These are phyloP conservation scores for Philopedon plagiatum DNA, from an alignment of 2,888 invertebrate species.

Conservation along the genomic window DNA sequence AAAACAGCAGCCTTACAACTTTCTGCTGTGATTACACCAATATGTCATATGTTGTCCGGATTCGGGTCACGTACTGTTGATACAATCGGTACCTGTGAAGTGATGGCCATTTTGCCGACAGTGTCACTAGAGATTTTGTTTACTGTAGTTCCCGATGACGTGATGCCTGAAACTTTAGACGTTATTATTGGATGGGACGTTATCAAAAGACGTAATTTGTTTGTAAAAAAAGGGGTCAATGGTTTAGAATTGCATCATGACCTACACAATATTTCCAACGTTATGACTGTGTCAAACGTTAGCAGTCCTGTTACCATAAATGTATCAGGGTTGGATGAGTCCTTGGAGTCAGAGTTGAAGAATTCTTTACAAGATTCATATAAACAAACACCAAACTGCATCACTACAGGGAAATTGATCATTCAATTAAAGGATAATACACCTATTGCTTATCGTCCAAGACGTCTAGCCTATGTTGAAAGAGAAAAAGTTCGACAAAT, in stretches of 20 bases:
- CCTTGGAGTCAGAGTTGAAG: too few relatives aligned
- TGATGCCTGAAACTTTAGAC: constrained; percentile 40
- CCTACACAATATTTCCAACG: neutral
- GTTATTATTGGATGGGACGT: constrained; percentile 51
- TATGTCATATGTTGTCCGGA: neutral
- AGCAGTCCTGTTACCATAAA: too few relatives aligned
- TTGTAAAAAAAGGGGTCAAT: neutral
- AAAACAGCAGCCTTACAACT: constrained; percentile 31
- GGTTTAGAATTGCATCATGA: constrained; percentile 6
- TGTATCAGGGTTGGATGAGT: too few relatives aligned
- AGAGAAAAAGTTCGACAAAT: constrained; percentile 33
- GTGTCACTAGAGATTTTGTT: constrained; percentile 47
- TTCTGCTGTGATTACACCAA: constrained; percentile 11
- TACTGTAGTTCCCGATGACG: constrained; percentile 33
- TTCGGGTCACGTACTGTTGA: too few relatives aligned
- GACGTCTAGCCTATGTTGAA: constrained; percentile 43
- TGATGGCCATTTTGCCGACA: constrained; percentile 17
- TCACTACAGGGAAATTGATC: too few relatives aligned
- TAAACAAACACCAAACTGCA: too few relatives aligned
- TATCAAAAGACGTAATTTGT: constrained; percentile 27
- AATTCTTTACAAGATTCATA: too few relatives aligned
- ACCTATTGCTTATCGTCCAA: neutral
- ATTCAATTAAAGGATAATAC: too few relatives aligned
- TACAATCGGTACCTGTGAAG: constrained; percentile 29
- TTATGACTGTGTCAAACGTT: too few relatives aligned